Base-by-base conservation (phyloP, 2,888 invertebrate genomes). In the Cheilosia vernalis region DNA sequence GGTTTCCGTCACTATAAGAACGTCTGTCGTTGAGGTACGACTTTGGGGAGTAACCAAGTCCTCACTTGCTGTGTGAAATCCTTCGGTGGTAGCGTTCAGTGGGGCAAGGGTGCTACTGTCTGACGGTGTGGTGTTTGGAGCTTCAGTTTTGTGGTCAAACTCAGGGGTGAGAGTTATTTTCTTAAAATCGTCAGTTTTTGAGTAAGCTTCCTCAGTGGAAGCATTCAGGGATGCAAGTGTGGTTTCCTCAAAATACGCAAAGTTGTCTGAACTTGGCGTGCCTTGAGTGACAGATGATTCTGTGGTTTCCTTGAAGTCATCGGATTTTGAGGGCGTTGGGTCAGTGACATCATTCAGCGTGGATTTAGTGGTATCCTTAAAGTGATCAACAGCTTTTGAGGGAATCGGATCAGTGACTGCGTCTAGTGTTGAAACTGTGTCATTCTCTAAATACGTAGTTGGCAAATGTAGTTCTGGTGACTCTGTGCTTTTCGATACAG, bases 51-150 rank as follows among this genome's bases (percentile, higher is more conserved):
- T 6, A 6, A 3, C 10, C 6, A 17, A 1, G 27, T 61, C 44
- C n/a, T 27, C 27, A 44, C 10, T 47, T 30, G 6, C 49, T 33
- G 30, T 47, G 19, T 47, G 33, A 6, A 49, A 13, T 49, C n/a
- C 27, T 1, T 51, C 66, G 7, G 51, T 30, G n/a, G 66, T 51
- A 4, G 49, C 7, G 47, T 66, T 66, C 10, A 30, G 7, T 13
- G 44, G 40, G 19, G 2, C 19, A 7, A 24, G 10, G 6, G 17
- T 33, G 6, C 40, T 49, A 56, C n/a, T 44, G 10, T 49, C 21
- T 4, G 19, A 2, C 9, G 19, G 3, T 49, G 21, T 13, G 4
- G 10, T 19, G 17, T 49, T 49, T 19, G 10, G 5, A 42, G 21
- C 24, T 47, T 44, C 4, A 37, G 30, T 2, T 63, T 42, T 19